phyloP scores from a whole-genome alignment of 2,888 invertebrate genomes.

The Morpho deidamia region DNA sequence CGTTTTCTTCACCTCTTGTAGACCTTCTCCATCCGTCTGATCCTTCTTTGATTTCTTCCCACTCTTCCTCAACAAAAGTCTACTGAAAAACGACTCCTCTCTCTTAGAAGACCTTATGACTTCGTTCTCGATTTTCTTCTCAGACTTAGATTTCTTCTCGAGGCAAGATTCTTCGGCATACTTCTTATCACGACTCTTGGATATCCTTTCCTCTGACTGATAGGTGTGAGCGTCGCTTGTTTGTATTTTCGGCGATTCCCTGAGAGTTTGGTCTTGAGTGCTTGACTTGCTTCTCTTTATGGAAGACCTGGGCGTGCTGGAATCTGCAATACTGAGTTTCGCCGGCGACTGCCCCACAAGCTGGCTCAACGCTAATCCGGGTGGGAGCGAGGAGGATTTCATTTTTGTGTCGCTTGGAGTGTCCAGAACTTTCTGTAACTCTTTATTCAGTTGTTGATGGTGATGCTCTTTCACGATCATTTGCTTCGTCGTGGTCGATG shows the following conservation, averaged over 20 bases:
- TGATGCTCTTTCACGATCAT: conserved; percentile 62
- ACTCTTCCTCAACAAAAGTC: conserved; percentile 83
- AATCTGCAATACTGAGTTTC: conserved; percentile 72
- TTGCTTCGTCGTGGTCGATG: conserved; percentile 71
- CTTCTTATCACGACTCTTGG: conserved; percentile 60
- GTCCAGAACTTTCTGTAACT: conserved; percentile 59
- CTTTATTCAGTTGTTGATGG: conserved; percentile 50
- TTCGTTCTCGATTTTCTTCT: conserved; percentile 70
- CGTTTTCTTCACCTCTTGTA: conserved; percentile 58
- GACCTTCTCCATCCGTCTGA: conserved; percentile 58
- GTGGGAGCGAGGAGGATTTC: conserved; percentile 82
- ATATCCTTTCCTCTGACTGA: conserved; percentile 54
- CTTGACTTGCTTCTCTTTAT: conserved; percentile 73
- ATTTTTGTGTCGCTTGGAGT: conserved; percentile 73
- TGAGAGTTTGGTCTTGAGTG: conserved; percentile 62
- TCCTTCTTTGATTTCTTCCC: conserved; percentile 83
- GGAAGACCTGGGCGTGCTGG: conserved; percentile 62
- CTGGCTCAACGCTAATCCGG: conserved; percentile 76
- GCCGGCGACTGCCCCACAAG: conserved; percentile 67
- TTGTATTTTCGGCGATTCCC: conserved; percentile 52
- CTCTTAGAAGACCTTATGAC: conserved; percentile 70
- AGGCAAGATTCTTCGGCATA: conserved; percentile 67
- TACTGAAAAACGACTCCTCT: conserved; percentile 81
- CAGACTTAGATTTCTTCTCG: conserved; percentile 70
- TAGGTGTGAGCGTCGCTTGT: conserved; percentile 39